Base-by-base conservation (phyloP, 2,797 vertebrate species). In the Cephalopachus bancanus region DNA sequence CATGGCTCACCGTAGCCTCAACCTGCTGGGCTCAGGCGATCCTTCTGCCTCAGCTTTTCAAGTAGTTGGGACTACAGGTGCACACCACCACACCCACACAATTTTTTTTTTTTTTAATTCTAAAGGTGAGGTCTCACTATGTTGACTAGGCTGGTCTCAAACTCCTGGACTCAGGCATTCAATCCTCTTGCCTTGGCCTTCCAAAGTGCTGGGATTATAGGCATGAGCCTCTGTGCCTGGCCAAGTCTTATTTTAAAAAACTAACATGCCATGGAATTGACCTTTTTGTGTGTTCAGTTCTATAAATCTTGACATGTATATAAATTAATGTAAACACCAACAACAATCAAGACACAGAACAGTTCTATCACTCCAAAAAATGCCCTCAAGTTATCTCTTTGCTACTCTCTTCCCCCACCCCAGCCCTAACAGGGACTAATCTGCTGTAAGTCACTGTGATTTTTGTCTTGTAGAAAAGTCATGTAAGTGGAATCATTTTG, bases 401-500 rank as follows among this genome's bases (percentile, higher is more conserved):
- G 9, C 15, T 15, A 10, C 71, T 19, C 65, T 59, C n/a, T 53
- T 26, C 37, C 37, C 53, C 15, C 22, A 33, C 37, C 51, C 62
- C n/a, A 37, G 67, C 51, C 33, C 75, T 88, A 78, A 88, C 7
- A 93, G 28, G 72, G 64, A 26, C 57, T 33, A 5, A 44, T 80
- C 37, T 59, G 16, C 28, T 75, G n/a, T 57, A 53, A 30, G 26
- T 78, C 76, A 51, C 8, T 69, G 16, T 33, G 20, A 9, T n/a
- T 87, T 87, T 71, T 53, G 65, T 67, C 71, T 53, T 62, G 71
- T 22, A 69, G 53, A 95, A 72, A 86, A 62, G n/a, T 76, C 60
- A 83, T 30, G n/a, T 86, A 37, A 93, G 57, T 85, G 57, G 44
- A 93, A 67, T 93, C 64, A 80, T 53, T 69, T 65, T 67, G 7